Percentiles rank a stretch among this genome's conserved stretches.
Evolutionary conservation across 2,888 invertebrate species (phyloP).

Genomic region (Eremobia ochroleuca): DNA sequence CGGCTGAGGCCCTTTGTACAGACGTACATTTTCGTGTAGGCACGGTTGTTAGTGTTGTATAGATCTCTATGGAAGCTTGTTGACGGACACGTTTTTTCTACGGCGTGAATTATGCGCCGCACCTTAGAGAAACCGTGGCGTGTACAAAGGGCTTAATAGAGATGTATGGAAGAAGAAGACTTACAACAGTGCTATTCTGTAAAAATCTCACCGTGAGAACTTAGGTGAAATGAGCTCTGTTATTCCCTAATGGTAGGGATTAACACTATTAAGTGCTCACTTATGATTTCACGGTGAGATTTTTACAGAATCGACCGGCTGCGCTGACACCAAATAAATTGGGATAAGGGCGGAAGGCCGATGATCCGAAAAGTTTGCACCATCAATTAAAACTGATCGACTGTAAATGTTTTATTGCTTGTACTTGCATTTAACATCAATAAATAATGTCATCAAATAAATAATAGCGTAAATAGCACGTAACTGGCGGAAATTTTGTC

Average conservation of each 20-base stretch:
- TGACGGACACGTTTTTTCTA: no score
- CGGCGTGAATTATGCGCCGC: no score
- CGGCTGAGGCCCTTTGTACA: neutral
- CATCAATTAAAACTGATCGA: neutral
- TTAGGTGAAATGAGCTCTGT: no score
- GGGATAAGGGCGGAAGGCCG: no score
- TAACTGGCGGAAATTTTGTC: neutral
- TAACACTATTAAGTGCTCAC: no score
- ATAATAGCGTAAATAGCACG: constrained; percentile 16
- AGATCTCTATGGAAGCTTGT: neutral
- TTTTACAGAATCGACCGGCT: no score
- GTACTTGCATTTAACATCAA: neutral
- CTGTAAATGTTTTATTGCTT: neutral
- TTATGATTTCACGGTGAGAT: no score
- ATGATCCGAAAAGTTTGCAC: neutral
- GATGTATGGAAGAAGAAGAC: neutral
- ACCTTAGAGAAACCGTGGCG: no score
- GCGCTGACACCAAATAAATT: neutral
- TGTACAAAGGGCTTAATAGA: neutral
- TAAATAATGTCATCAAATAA: constrained; percentile 3
- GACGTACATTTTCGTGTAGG: neutral
- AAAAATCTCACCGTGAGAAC: no score
- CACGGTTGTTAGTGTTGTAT: neutral
- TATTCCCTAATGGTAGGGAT: no score
- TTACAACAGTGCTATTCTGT: no score